Evolutionary conservation across 2,797 vertebrate genomes (phyloP).

Genomic region (Manis javanica): DNA sequence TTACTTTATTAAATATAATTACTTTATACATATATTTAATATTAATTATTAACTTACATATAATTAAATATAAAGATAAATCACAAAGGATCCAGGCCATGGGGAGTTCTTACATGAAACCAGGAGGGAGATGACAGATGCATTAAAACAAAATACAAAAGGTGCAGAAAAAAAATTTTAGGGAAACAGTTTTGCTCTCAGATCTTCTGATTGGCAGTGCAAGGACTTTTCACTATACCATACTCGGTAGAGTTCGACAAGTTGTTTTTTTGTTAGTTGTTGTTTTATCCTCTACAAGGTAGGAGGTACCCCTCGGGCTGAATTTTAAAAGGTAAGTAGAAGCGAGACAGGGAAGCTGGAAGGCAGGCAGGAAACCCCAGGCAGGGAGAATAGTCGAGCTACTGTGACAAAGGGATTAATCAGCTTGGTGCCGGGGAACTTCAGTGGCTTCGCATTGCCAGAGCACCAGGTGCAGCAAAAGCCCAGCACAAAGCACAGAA

Average conservation of each 20-base stretch:
- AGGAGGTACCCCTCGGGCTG: background rate
- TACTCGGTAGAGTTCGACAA: background rate
- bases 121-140: background rate
- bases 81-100: background rate
- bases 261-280: background rate
- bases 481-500: background rate
- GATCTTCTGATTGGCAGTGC: background rate
- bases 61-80: conserved; percentile 42
- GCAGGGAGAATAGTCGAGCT: background rate
- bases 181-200: background rate
- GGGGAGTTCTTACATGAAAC: background rate
- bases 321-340: background rate
- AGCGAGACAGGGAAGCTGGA: background rate
- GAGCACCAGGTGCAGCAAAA: background rate
- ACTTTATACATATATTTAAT: background rate
- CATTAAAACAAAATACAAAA: background rate
- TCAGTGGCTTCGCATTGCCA: background rate
- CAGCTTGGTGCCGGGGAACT: background rate
- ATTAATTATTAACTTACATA: background rate
- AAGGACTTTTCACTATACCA: background rate
- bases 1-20: background rate
- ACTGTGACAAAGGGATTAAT: background rate
- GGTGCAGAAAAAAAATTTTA: background rate
- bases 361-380: background rate
- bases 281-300: background rate